Percentiles rank a stretch among this genome's conserved stretches.
These are phyloP conservation scores for Brachionus rotundiformis DNA, from an alignment of 1,140 invertebrate species.

Conservation along the genomic window DNA sequence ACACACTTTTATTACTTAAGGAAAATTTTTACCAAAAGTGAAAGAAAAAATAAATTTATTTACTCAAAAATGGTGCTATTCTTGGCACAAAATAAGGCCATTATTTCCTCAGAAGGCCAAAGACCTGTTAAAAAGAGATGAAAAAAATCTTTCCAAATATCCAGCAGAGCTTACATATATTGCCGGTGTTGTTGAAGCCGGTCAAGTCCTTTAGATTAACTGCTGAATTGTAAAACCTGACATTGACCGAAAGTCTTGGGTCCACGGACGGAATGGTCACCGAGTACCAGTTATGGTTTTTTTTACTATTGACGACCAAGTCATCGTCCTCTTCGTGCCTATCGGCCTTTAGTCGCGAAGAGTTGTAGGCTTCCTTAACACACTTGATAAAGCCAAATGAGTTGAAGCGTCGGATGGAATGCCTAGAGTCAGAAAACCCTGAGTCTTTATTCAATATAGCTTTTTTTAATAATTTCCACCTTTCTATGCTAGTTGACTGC, in stretches of 20 bases:
- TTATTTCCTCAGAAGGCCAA: constrained; percentile 83
- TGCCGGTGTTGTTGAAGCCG: constrained; percentile 87
- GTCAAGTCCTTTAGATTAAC: constrained; percentile 67
- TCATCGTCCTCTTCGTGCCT: neutral
- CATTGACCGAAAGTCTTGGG: neutral
- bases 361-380: constrained; percentile 46
- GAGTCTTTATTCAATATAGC: constrained; percentile 34
- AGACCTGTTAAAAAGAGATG: constrained; percentile 65
- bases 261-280: constrained; percentile 27
- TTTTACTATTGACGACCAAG: neutral
- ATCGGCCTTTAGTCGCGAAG: neutral
- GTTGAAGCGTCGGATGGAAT: constrained; percentile 45
- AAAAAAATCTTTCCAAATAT: constrained; percentile 53
- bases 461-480: constrained; percentile 41
- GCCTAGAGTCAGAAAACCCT: neutral
- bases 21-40: constrained; percentile 47
- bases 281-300: constrained; percentile 33
- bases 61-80: constrained; percentile 70
- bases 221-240: constrained; percentile 39
- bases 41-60: constrained; percentile 48
- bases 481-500: neutral
- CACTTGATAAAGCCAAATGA: constrained; percentile 46
- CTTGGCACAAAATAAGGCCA: constrained; percentile 74
- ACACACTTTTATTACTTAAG: constrained; percentile 69
- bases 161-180: constrained; percentile 77